Evolutionary conservation across 1,140 invertebrate species (phyloP).

Genomic region (Belonocnema kinseyi): DNA sequence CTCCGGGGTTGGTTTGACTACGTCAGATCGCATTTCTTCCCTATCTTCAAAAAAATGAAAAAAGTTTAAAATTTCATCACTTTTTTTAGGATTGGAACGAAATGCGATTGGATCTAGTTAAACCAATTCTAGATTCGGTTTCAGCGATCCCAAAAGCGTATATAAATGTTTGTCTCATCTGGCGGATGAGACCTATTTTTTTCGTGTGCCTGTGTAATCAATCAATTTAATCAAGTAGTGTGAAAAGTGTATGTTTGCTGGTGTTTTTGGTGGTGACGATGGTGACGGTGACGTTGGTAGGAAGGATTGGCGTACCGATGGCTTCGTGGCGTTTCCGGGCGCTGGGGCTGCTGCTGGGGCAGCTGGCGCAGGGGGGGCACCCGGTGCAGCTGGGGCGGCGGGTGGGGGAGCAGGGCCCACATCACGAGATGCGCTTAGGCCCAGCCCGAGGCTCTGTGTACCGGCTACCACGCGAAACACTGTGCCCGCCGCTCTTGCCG

Average conservation of each 20-base stretch:
- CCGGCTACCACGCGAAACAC: conserved; percentile 86
- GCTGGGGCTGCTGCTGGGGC: conserved; percentile 56
- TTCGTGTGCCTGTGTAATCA: no score
- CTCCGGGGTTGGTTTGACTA: no score
- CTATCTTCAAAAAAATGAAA: no score
- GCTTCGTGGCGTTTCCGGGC: conserved; percentile 69
- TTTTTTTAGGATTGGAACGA: no score
- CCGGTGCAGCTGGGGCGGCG: conserved; percentile 73
- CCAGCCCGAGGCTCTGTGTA: conserved; percentile 84
- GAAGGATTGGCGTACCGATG: conserved; percentile 75
- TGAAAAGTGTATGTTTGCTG: background rate
- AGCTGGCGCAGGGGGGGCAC: conserved; percentile 45
- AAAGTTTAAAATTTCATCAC: no score
- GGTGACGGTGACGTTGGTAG: conserved; percentile 55
- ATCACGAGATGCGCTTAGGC: conserved; percentile 80
- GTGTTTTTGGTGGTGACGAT: background rate
- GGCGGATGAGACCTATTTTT: no score
- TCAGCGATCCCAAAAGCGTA: no score
- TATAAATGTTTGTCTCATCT: no score
- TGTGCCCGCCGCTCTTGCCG: conserved; percentile 84
- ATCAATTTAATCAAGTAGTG: background rate
- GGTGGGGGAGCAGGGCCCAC: conserved; percentile 75
- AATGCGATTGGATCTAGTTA: no score
- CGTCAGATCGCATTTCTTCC: no score
- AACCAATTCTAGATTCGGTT: no score